phyloP scores from a whole-genome alignment of 2,113 vertebrate genomes.

The Prolemur simus region DNA sequence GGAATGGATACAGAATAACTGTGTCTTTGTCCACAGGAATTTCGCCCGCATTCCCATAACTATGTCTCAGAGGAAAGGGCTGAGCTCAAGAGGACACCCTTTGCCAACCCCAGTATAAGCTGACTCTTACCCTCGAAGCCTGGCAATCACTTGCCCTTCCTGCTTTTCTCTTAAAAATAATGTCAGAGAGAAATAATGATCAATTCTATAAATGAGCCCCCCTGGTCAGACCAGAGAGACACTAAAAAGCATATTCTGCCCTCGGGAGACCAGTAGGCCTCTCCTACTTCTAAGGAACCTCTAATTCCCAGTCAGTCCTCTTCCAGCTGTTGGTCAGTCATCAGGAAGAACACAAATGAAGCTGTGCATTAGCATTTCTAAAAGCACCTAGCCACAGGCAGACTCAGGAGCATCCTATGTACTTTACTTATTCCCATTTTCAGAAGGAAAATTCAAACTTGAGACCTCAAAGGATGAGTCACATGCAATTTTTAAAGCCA shows the following conservation, averaged over 20 bases:
- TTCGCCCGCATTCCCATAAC: background rate
- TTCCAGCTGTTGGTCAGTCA: background rate
- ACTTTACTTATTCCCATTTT: background rate
- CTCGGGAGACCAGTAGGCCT: background rate
- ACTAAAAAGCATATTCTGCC: background rate
- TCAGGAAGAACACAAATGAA: background rate
- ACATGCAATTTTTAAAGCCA: background rate
- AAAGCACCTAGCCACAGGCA: conserved; percentile 11
- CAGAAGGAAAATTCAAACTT: background rate
- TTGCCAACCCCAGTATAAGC: background rate
- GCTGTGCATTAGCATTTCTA: background rate
- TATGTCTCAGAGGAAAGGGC: background rate
- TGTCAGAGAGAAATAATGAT: background rate
- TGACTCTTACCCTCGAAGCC: background rate
- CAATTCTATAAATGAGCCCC: background rate
- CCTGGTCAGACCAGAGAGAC: background rate
- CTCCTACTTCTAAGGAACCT: background rate
- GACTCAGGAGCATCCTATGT: background rate
- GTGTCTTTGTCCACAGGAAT: background rate
- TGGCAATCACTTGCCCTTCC: background rate
- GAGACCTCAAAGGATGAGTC: background rate
- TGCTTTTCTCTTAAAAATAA: background rate
- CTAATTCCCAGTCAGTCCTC: background rate
- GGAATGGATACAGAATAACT: background rate
- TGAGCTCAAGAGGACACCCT: background rate